These are phyloP conservation scores for Drosophila parabipectinata DNA, from an alignment of 1,140 invertebrate species.

Conservation along the genomic window DNA sequence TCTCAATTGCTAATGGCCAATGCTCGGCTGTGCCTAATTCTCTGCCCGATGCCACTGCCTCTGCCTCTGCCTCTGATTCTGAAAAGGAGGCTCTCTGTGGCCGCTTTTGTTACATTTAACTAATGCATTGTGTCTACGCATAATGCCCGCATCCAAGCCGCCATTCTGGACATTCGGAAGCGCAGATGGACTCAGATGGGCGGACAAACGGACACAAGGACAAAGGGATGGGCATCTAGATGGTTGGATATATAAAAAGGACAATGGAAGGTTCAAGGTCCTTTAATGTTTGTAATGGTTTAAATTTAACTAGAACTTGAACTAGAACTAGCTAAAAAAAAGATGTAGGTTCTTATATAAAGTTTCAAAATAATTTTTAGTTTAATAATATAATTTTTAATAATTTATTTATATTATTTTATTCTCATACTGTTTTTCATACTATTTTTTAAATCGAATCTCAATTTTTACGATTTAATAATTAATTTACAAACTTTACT, in stretches of 20 bases:
- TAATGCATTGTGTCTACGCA: conserved; percentile 54
- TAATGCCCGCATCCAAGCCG: conserved; percentile 39
- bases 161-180: conserved; percentile 16
- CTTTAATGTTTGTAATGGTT: background rate
- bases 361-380: background rate
- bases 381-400: too few species aligned
- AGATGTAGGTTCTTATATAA: background rate
- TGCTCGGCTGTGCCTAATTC: conserved; percentile 37
- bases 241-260: background rate
- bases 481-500: background rate
- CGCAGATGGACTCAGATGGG: conserved; percentile 19
- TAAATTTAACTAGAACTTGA: background rate
- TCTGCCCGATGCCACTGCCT: conserved; percentile 7
- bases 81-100: conserved; percentile 35
- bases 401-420: background rate
- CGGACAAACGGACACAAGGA: conserved; percentile 3
- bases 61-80: background rate
- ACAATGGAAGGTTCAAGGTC: conserved; percentile 26
- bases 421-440: too few species aligned
- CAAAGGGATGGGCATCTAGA: too few species aligned
- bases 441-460: too few species aligned
- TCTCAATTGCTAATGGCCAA: conserved; percentile 45
- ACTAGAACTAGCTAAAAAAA: background rate
- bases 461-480: too few species aligned
- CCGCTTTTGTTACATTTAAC: conserved; percentile 53